Conservation (phyloP, 92 coral and sea anemone genomes). For the Parazoanthus darwini region DNA sequence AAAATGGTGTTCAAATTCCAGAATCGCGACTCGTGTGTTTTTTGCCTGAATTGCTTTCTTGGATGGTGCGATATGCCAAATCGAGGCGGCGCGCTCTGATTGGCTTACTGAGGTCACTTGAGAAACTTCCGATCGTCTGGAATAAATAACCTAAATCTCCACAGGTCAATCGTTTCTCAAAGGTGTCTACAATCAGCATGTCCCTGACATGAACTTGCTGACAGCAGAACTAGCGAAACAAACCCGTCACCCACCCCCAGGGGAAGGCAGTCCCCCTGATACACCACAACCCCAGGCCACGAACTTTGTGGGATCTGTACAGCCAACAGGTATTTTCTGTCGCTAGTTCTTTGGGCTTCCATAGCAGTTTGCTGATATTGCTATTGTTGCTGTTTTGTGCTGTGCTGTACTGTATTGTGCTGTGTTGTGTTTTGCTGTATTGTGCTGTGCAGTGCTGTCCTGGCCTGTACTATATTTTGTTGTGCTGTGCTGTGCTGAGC, state of each 20-base stretch:
- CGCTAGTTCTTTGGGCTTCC: neutral
- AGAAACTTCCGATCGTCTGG: no score
- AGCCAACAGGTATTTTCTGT: conserved; percentile 34
- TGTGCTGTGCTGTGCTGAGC: no score
- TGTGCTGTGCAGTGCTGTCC: neutral
- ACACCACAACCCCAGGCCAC: conserved; percentile 54
- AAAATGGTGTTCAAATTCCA: no score
- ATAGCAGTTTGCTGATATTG: no score
- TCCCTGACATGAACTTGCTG: conserved; percentile 77
- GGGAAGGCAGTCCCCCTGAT: conserved; percentile 70
- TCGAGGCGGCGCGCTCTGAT: no score
- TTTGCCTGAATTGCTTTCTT: no score
- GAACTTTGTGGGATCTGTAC: conserved; percentile 10
- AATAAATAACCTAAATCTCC: neutral
- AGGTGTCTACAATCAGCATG: conserved; percentile 59
- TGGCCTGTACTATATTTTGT: no score
- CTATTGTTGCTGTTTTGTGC: no score
- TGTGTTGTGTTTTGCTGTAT: neutral
- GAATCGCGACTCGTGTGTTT: no score
- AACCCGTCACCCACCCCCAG: conserved; percentile 97
- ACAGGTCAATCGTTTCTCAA: conserved; percentile 90
- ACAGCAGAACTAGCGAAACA: conserved; percentile 84
- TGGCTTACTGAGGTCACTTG: no score
- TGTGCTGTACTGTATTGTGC: no score
- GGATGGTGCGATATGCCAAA: no score